phyloP scores from a whole-genome alignment of 2,888 invertebrate genomes.

The Agrochola lychnidis region DNA sequence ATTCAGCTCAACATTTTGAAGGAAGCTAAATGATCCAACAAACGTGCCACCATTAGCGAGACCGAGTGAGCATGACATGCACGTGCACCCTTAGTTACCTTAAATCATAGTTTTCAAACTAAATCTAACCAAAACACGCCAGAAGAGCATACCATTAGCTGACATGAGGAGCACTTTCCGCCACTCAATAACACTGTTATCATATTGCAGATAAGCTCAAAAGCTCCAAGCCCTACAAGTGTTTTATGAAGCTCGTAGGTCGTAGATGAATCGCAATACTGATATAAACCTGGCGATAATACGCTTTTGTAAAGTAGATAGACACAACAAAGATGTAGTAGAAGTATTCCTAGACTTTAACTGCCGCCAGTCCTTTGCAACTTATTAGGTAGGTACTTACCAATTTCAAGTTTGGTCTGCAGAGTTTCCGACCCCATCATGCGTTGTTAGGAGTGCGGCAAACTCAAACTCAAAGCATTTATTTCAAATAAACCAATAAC shows the following conservation, averaged over 20 bases:
- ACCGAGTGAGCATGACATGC: too few relatives aligned
- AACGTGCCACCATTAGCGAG: too few relatives aligned
- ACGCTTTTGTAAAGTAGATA: background rate
- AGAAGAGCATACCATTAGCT: slow-evolving; percentile 43
- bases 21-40: too few relatives aligned
- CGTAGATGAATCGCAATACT: background rate
- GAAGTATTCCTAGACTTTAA: background rate
- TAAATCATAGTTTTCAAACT: slow-evolving; percentile 14
- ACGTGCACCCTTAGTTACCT: background rate
- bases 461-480: too few relatives aligned
- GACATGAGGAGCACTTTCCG: slow-evolving; percentile 39
- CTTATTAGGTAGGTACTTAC: background rate
- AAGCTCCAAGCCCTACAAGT: slow-evolving; percentile 6
- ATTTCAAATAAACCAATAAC: too few relatives aligned
- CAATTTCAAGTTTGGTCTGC: background rate
- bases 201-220: background rate
- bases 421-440: background rate
- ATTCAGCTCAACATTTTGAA: too few relatives aligned
- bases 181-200: slow-evolving; percentile 34
- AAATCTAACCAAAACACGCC: slow-evolving; percentile 16
- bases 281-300: background rate
- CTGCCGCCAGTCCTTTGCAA: background rate
- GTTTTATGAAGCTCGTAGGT: background rate
- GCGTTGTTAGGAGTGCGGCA: background rate
- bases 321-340: background rate